Percentiles rank a stretch among this genome's conserved stretches.
Evolutionary conservation across 2,113 vertebrate species (phyloP).

Genomic region (Phalacrocorax pelagicus): DNA sequence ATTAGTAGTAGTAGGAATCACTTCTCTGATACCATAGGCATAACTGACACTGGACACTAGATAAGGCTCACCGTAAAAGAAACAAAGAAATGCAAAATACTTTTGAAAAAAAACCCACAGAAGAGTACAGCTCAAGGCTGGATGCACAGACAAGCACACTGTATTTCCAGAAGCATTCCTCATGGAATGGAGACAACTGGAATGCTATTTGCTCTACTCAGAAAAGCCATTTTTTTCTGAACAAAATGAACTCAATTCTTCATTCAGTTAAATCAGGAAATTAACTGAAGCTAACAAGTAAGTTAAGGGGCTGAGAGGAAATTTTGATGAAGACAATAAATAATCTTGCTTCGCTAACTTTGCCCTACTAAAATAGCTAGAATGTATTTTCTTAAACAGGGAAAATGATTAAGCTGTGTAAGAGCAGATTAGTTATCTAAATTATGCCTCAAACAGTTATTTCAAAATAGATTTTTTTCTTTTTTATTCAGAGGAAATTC

Average conservation of each 20-base stretch:
- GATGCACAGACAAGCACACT: background rate
- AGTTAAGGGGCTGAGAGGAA: conserved; percentile 12
- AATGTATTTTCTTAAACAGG: background rate
- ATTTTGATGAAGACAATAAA: conserved; percentile 25
- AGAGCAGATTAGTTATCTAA: background rate
- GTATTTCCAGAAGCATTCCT: background rate
- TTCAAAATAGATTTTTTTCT: background rate
- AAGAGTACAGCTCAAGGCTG: background rate
- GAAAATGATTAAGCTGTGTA: background rate
- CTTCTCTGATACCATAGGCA: background rate
- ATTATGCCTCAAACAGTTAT: background rate
- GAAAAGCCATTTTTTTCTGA: background rate
- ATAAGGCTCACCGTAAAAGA: background rate
- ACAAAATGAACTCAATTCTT: conserved; percentile 22
- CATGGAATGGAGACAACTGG: background rate
- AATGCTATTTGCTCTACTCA: background rate
- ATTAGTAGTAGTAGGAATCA: background rate
- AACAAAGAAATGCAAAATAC: background rate
- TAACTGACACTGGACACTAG: background rate
- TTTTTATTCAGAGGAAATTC: background rate
- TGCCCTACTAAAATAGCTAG: background rate
- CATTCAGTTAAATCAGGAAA: conserved; percentile 16
- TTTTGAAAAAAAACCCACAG: background rate
- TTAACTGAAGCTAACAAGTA: conserved; percentile 40
- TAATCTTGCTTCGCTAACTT: background rate